Evolutionary conservation across 2,888 invertebrate genomes (phyloP).

Genomic region (Dasysyrphus albostriatus): DNA sequence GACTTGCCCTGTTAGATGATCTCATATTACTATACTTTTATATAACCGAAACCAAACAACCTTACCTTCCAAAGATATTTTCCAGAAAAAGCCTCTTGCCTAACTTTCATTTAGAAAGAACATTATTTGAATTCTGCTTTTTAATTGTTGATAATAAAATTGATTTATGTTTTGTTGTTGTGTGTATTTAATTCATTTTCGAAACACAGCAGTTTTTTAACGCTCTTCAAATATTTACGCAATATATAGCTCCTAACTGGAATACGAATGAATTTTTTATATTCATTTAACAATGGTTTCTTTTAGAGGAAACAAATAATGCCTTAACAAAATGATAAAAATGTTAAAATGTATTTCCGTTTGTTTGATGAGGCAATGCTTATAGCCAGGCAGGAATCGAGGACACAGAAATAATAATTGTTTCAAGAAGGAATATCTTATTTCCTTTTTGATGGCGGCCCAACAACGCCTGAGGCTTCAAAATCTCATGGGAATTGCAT

Average conservation of each 20-base stretch:
- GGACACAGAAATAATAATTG: not conserved
- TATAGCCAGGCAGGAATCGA: not conserved
- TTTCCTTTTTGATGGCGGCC: not conserved
- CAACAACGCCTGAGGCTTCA: not conserved
- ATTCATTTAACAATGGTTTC: not conserved
- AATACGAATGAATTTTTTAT: slow-evolving; percentile 49
- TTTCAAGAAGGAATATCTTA: not conserved
- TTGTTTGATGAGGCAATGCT: not conserved
- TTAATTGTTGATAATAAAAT: not conserved
- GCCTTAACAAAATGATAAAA: not conserved
- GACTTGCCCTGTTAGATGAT: too few relatives aligned
- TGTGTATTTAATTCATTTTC: not conserved
- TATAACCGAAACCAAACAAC: too few relatives aligned
- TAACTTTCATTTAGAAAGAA: too few relatives aligned
- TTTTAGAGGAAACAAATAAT: not conserved
- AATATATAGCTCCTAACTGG: slow-evolving; percentile 23
- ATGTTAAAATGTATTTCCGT: not conserved
- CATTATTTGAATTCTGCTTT: not conserved
- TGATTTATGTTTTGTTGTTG: slow-evolving; percentile 22
- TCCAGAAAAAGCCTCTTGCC: too few relatives aligned
- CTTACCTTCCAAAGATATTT: too few relatives aligned
- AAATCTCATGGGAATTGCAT: not conserved
- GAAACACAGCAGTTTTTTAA: slow-evolving; percentile 5
- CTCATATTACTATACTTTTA: too few relatives aligned
- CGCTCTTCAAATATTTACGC: slow-evolving; percentile 46